Evolutionary conservation across 1,140 invertebrate genomes (phyloP), one percentile per base, ranked within the genome.

Genomic region (Megathymus violae): DNA sequence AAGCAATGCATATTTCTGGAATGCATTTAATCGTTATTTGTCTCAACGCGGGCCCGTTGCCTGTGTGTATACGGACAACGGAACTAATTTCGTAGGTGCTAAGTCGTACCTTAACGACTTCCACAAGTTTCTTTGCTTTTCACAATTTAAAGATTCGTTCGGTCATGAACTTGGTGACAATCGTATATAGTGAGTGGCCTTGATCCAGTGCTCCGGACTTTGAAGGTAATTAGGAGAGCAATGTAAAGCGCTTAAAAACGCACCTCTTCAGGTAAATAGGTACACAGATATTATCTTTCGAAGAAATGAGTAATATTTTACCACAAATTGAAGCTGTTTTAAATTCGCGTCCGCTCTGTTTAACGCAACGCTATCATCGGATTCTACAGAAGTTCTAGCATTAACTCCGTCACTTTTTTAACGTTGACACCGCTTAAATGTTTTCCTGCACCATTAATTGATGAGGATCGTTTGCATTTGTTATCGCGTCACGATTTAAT

Each of bases 11-110:
- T 66, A 59, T 5, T 87, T 89, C 59, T 11, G 88, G 1, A 41
- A 65, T n/a, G 69, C 76, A 1, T 75, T 89, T 4, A 68, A 66
- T 7, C 69, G 83, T 5, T 90, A 90, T 60, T 60, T 77, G 6
- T 22, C 71, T 0, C 38, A 77, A 11, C 51, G 86, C 34, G 83
- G 83, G 9, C 67, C 69, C 5, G 64, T 74, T 2, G 14, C 15
- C 0, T 40, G 40, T 22, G 46, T 86, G 0, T 76, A 76, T 47
- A 66, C 50, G 4, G 80, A 82, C 50, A 62, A 65, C 43, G 78
- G 70, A 0, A 69, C 60, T 4, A 82, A 74, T 61, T 85, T 78
- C 46, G 38, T 73, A 6, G 67, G 64, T 0, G 51, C 67, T 9
- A 64, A 68, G 46, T 25, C 36, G n/a, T 40, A 62, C 7, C 40